phyloP scores from a whole-genome alignment of 2,113 vertebrate species.

The Oncorhynchus keta region DNA sequence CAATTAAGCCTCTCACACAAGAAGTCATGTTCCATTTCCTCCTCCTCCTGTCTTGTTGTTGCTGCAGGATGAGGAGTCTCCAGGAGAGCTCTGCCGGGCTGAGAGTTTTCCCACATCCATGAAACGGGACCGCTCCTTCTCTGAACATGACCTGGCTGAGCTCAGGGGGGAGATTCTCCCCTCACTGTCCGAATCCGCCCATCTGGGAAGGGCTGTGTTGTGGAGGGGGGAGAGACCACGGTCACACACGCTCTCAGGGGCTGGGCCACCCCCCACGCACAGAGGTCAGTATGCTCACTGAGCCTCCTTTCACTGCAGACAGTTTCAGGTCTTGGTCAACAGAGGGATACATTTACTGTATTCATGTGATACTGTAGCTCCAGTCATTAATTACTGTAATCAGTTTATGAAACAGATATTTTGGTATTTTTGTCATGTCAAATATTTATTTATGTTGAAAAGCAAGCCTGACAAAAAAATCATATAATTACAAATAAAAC shows the following conservation, averaged over 20 bases:
- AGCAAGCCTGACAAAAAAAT: too few relatives aligned
- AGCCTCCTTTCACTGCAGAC: too few relatives aligned
- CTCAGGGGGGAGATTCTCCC: constrained; percentile 74
- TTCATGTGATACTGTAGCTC: not conserved
- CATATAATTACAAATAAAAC: too few relatives aligned
- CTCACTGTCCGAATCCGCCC: constrained; percentile 41
- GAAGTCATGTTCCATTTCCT: not conserved
- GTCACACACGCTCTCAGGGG: constrained; percentile 64
- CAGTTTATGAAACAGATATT: not conserved
- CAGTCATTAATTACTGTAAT: not conserved
- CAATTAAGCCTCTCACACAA: too few relatives aligned
- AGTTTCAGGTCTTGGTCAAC: constrained; percentile 10
- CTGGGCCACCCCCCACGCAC: constrained; percentile 40
- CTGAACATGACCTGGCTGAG: constrained; percentile 86
- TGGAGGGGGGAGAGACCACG: constrained; percentile 71
- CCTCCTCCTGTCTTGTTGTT: not conserved
- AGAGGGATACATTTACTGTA: constrained; percentile 25
- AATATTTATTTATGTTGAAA: too few relatives aligned
- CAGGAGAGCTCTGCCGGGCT: constrained; percentile 66
- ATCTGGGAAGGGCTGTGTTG: not conserved
- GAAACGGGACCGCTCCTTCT: constrained; percentile 93
- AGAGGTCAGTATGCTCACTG: constrained; percentile 58
- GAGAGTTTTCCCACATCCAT: constrained; percentile 69
- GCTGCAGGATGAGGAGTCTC: constrained; percentile 90
- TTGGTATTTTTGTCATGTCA: too few relatives aligned